A percentile compares a stretch with the other conserved stretches of the same genome.
Evolutionary conservation across 1,140 invertebrate species (phyloP).

Genomic region (Ceratosolen solmsi): DNA sequence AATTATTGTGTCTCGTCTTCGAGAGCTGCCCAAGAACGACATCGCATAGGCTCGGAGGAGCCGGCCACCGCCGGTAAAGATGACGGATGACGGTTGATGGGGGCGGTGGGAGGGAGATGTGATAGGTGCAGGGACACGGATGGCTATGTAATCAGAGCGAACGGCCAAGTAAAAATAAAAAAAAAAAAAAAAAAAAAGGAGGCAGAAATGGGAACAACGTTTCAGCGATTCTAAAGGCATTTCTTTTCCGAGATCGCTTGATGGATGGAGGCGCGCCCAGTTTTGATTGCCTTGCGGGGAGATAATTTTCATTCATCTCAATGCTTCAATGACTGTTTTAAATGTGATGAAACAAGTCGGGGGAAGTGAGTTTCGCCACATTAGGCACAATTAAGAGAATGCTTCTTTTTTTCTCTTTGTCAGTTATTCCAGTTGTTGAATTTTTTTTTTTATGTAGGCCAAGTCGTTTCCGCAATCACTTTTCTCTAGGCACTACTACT

Average conservation of each 20-base stretch:
- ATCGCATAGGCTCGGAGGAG: no score
- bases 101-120: neutral
- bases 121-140: neutral
- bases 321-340: neutral
- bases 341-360: no score
- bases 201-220: neutral
- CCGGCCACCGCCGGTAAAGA: no score
- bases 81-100: no score
- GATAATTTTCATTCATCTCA: slow-evolving; percentile 27
- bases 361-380: neutral
- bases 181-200: neutral
- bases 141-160: slow-evolving; percentile 4
- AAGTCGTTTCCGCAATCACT: no score
- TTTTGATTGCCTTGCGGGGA: neutral
- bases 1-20: slow-evolving; percentile 26
- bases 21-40: no score
- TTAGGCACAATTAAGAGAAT: neutral
- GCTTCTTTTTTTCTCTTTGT: neutral
- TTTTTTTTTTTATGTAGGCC: no score
- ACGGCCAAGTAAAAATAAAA: neutral
- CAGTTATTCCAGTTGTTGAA: no score
- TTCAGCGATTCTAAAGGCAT: slow-evolving; percentile 5
- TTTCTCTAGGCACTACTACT: no score
- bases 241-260: no score
- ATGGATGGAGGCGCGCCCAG: no score